These are phyloP conservation scores for Drosophila bocqueti DNA, from an alignment of 1,140 invertebrate genomes.

Conservation along the genomic window DNA sequence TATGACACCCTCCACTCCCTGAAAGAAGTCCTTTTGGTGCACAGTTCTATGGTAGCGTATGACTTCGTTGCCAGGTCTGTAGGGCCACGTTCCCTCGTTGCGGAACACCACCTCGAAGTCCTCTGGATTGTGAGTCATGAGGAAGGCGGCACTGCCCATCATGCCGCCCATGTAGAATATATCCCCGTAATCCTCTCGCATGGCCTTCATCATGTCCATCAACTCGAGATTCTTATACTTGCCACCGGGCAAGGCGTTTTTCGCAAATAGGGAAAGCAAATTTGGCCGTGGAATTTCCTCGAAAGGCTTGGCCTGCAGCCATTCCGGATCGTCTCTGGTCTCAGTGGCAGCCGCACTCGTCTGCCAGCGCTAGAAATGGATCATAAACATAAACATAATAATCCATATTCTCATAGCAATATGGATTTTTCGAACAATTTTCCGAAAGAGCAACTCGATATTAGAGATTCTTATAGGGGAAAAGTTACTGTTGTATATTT, in stretches of 20 bases:
- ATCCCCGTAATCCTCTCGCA: slow-evolving; percentile 46
- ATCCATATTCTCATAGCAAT: too few relatives aligned
- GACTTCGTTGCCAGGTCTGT: slow-evolving; percentile 35
- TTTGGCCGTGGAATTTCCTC: slow-evolving; percentile 53
- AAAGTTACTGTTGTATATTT: neutral
- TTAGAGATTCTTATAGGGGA: too few relatives aligned
- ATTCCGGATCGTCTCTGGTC: slow-evolving; percentile 31
- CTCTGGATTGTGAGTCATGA: slow-evolving; percentile 56
- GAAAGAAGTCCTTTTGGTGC: slow-evolving; percentile 56
- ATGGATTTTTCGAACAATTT: neutral
- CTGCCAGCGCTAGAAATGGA: slow-evolving; percentile 44
- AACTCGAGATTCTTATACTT: slow-evolving; percentile 47
- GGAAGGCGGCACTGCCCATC: slow-evolving; percentile 33
- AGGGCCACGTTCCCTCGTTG: slow-evolving; percentile 70
- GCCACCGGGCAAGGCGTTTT: slow-evolving; percentile 49
- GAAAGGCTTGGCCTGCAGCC: slow-evolving; percentile 56
- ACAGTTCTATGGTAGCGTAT: slow-evolving; percentile 51
- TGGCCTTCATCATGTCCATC: slow-evolving; percentile 28
- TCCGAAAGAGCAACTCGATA: neutral
- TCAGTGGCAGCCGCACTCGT: slow-evolving; percentile 27
- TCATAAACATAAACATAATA: slow-evolving; percentile 2
- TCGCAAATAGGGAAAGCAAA: slow-evolving; percentile 14
- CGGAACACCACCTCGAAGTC: slow-evolving; percentile 66
- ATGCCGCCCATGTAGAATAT: slow-evolving; percentile 36
- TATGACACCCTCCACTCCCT: slow-evolving; percentile 55